Percentiles rank a stretch among this genome's conserved stretches.
Evolutionary conservation across 2,888 invertebrate genomes (phyloP).

Genomic region (Latrodectus elegans): DNA sequence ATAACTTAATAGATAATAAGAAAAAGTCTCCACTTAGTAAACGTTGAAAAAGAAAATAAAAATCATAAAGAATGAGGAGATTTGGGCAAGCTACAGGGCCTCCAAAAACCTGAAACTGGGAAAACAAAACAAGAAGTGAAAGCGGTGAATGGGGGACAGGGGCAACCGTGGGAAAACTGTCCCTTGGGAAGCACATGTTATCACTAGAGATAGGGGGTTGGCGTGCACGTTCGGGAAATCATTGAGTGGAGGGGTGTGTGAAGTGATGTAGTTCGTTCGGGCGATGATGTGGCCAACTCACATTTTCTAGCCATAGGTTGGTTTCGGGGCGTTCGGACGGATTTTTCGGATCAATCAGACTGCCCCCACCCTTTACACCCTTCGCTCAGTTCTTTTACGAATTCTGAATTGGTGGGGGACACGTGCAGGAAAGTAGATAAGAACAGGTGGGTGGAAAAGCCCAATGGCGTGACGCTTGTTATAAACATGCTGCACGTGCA

Average conservation of each 20-base stretch:
- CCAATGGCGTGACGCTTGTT: neutral
- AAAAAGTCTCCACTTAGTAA: no score
- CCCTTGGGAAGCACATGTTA: conserved; percentile 43
- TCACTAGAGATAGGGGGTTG: conserved; percentile 26
- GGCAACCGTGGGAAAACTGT: conserved; percentile 42
- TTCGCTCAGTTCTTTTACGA: neutral
- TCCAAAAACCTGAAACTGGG: no score
- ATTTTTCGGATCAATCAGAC: conserved; percentile 7
- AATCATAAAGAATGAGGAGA: no score
- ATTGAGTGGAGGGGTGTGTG: conserved; percentile 7
- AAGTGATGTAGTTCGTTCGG: conserved; percentile 26
- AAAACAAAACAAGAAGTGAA: neutral
- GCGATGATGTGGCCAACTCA: conserved; percentile 54
- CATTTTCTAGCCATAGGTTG: neutral
- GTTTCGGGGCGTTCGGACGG: neutral
- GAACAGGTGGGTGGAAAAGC: neutral
- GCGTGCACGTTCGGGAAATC: conserved; percentile 10
- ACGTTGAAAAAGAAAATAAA: no score
- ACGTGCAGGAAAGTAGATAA: no score
- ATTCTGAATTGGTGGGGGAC: neutral
- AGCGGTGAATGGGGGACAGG: neutral
- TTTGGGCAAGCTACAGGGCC: no score
- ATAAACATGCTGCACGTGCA: neutral
- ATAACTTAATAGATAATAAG: no score
- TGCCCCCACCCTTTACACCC: neutral